A percentile compares a stretch with the other conserved stretches of the same genome.
phyloP scores from a whole-genome alignment of 2,113 vertebrate species.

The Nyctereutes procyonoides region DNA sequence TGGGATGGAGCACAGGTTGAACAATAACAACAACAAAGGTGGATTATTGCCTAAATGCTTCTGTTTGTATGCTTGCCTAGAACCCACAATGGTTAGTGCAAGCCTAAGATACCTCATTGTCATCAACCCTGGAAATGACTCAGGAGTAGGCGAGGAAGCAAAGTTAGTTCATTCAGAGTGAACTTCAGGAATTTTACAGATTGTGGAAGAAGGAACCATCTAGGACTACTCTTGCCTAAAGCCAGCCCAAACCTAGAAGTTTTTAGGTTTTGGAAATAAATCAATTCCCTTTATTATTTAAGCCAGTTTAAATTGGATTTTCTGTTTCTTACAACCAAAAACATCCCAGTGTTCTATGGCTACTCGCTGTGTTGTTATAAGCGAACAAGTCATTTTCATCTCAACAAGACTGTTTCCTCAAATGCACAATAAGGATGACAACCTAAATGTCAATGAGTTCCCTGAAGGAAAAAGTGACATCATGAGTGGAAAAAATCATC shows the following conservation, averaged over 20 bases:
- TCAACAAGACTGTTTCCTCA: not conserved
- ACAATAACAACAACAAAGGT: not conserved
- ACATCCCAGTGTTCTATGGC: not conserved
- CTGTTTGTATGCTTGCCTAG: not conserved
- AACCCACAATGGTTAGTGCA: not conserved
- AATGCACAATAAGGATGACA: not conserved
- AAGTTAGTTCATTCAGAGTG: not conserved
- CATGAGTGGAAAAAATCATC: not conserved
- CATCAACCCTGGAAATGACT: not conserved
- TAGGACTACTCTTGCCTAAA: not conserved
- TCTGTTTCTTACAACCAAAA: not conserved
- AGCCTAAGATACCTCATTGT: not conserved
- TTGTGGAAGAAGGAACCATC: not conserved
- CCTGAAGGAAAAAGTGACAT: not conserved
- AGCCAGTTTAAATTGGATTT: not conserved
- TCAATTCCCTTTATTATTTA: not conserved
- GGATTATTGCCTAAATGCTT: not conserved
- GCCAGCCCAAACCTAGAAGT: not conserved
- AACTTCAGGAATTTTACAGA: not conserved
- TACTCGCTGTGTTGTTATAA: not conserved
- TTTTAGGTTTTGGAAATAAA: not conserved
- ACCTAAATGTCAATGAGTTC: not conserved
- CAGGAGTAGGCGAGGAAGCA: not conserved
- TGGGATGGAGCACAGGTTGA: not conserved
- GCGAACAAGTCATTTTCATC: not conserved